These are phyloP conservation scores for Danaus melanippus DNA, from an alignment of 1,140 invertebrate species.

Conservation along the genomic window DNA sequence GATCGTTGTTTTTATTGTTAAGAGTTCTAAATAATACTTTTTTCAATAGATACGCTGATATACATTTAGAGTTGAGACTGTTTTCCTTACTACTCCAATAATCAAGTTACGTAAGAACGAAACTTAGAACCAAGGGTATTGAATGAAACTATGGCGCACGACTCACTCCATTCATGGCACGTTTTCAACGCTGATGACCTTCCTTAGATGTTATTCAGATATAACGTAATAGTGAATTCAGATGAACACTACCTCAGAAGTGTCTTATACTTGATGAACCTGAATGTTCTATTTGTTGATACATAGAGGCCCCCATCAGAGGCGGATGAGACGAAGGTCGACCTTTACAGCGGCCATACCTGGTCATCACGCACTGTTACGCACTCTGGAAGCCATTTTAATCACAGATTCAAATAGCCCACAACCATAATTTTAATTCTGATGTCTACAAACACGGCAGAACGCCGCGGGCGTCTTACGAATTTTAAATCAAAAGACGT, in stretches of 20 bases:
- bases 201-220: constrained; percentile 12
- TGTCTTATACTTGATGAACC: too few species aligned
- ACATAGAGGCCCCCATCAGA: too few species aligned
- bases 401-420: constrained; percentile 11
- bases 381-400: constrained; percentile 14
- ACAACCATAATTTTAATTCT: constrained; percentile 6
- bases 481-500: constrained; percentile 1
- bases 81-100: too few species aligned
- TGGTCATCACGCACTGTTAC: constrained; percentile 11
- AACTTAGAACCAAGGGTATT: constrained; percentile 53
- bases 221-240: too few species aligned
- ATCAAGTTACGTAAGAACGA: constrained; percentile 49
- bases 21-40: too few species aligned
- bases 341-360: background rate
- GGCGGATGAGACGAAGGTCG: background rate
- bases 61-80: too few species aligned
- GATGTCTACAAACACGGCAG: constrained; percentile 2
- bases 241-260: too few species aligned
- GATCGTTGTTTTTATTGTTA: too few species aligned
- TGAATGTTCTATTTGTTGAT: background rate
- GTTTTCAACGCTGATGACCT: constrained; percentile 44
- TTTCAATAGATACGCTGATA: too few species aligned
- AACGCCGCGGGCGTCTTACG: constrained; percentile 2
- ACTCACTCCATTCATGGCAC: constrained; percentile 52
- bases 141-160: constrained; percentile 42